Percentiles rank a stretch among this genome's conserved stretches.
phyloP scores from a whole-genome alignment of 2,113 vertebrate genomes.

The Pteruthius melanotis region DNA sequence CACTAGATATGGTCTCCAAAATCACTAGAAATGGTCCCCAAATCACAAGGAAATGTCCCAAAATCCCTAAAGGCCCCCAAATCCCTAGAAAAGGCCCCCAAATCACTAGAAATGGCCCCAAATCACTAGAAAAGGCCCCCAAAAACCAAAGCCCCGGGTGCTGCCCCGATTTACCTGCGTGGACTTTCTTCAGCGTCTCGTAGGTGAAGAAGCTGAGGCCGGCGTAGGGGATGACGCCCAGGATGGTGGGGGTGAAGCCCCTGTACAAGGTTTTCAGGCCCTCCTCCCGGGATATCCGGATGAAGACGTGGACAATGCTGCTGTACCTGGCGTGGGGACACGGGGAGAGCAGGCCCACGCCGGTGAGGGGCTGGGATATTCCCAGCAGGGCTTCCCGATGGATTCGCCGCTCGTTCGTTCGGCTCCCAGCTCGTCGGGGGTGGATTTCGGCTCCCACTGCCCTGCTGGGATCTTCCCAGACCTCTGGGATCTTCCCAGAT shows the following conservation, averaged over 20 bases:
- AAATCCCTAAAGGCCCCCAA: neutral
- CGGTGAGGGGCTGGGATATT: neutral
- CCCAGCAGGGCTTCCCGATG: neutral
- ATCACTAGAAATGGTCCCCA: neutral
- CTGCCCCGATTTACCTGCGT: slow-evolving; percentile 81
- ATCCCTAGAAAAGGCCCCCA: neutral
- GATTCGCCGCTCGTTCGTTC: neutral
- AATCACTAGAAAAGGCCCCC: neutral
- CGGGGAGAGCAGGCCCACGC: neutral
- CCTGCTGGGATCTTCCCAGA: rapidly evolving
- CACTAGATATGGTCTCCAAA: neutral
- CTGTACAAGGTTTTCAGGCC: slow-evolving; percentile 89
- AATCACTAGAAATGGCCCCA: neutral
- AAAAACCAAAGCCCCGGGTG: neutral
- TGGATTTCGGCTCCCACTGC: neutral
- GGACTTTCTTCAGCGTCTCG: slow-evolving; percentile 90
- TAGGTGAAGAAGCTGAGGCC: slow-evolving; percentile 98
- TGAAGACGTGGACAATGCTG: slow-evolving; percentile 93
- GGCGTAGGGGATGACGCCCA: slow-evolving; percentile 91
- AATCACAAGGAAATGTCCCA: neutral
- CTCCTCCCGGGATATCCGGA: slow-evolving; percentile 91
- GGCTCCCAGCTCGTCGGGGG: neutral
- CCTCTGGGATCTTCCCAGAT: rapidly evolving
- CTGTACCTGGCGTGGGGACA: slow-evolving; percentile 82
- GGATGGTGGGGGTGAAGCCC: slow-evolving; percentile 89